Base-by-base conservation (phyloP, 2,888 invertebrate species). In the Nezara viridula region DNA sequence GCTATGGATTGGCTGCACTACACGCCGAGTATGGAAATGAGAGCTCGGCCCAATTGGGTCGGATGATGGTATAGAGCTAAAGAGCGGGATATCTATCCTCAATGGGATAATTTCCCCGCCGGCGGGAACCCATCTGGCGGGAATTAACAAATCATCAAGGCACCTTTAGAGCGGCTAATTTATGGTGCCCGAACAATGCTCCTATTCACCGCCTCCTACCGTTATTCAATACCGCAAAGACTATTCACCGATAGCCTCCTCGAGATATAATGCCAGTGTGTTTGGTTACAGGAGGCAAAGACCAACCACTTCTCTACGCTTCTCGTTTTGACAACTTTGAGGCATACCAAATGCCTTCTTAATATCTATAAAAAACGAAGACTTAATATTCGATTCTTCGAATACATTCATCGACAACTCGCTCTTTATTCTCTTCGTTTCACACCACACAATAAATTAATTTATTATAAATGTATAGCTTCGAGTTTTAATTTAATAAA, bases 121-220 rank as follows among this genome's bases (percentile, higher is more conserved):
- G 24, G 81, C 81, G 66, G 66, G 66, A 73, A 73, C 81, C 44
- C 44, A 81, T 47, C 81, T 81, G 81, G 44, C n/a, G 81, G 66
- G 44, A 81, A 81, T 81, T 44, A 81, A 81, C 81, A 81, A 81
- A 81, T 81, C 81, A 81, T 81, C 44, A 81, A 47, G 81, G n/a
- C 44, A 47, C 81, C 81, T 81, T n/a, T 81, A 81, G 40, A 44
- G 81, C 81, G 0, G 44, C 44, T 44, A 81, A 81, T 47, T 81
- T 47, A 81, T 81, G 44, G 44, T n/a, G 44, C 81, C 60, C 66
- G 37, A 73, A 73, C 66, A 73, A 73, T 73, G 66, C 27, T 73
- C 21, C 66, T 73, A 73, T 73, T 73, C 66, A 37, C 32, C 66
- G 7, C 32, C 60, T 60, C 60, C 55, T 60, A 12, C 60, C 66